Base-by-base conservation (phyloP, 1,140 invertebrate genomes). In the Oncopodura yosiiana region DNA sequence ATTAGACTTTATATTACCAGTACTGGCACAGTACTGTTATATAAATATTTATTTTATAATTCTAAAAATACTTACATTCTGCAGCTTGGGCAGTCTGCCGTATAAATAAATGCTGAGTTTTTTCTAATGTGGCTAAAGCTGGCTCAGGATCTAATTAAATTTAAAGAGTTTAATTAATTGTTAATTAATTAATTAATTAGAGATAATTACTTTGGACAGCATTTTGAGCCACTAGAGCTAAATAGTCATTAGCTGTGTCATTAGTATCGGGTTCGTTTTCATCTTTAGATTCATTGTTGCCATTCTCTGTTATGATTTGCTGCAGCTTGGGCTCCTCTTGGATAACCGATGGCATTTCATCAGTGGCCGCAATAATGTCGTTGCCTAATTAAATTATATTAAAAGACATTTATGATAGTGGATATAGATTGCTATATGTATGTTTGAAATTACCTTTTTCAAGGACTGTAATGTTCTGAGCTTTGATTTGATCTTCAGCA, bases 91-190 rank as follows among this genome's bases (percentile, higher is more conserved):
- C 54, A n/a, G 54, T 36, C 30, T 56, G 54, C 24, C 50, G 50
- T 19, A 56, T 56, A 24, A 56, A 56, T 29, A 56, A 32, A 34
- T 56, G 54, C n/a, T 49, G 46, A 27, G 42, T 51, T 24, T 48
- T 39, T 44, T 51, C 41, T 0, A 56, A 23, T 29, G 21, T 21
- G 2, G 16, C 46, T 0, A 49, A 21, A 14, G 18, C 21, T 1
- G 18, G 14, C n/a, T 26, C 32, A 30, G 18, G 12, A n/a, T 19
- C 45, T 48, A 21, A 21, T n/a, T n/a, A 19, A 48, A 12, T 43
- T 16, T 24, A 21, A 5, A 5, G 3, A 43, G 9, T 39, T 16
- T 16, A 39, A 2, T 39, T 19, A 9, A 16, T 5, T 3, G 16
- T 19, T 19, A 16, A 19, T 41, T 19, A n/a, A n/a, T n/a, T n/a